Conservation (phyloP, 2,888 invertebrate species). For the Microctonus hyperodae region DNA sequence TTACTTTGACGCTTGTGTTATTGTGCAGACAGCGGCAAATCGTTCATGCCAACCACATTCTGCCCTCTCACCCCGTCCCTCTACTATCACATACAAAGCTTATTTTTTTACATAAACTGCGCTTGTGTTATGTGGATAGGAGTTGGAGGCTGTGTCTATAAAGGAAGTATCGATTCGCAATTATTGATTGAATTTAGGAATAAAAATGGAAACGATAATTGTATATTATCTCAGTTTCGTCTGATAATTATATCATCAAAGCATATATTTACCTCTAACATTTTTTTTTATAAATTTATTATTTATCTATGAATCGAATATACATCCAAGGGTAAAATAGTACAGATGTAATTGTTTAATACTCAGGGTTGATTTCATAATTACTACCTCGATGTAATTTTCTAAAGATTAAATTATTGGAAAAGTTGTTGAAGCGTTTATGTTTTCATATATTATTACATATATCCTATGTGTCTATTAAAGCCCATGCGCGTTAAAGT, state of each 20-base stretch:
- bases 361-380: background rate
- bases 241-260: background rate
- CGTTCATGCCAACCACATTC: background rate
- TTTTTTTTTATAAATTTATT: too few species aligned
- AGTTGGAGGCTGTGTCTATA: constrained; percentile 41
- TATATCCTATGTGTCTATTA: background rate
- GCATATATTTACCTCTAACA: too few species aligned
- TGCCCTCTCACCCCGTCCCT: background rate
- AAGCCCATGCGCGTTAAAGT: constrained; percentile 9
- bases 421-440: constrained; percentile 3
- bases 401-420: background rate
- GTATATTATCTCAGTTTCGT: constrained; percentile 33
- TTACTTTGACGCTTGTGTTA: background rate
- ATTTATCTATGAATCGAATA: background rate
- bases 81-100: constrained; percentile 12
- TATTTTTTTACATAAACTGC: constrained; percentile 39
- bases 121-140: constrained; percentile 36
- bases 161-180: constrained; percentile 49
- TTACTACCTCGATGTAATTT: background rate
- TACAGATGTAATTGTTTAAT: background rate
- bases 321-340: too few species aligned
- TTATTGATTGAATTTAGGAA: constrained; percentile 52
- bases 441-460: background rate
- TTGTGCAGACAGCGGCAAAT: background rate
- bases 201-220: constrained; percentile 42